Conservation (phyloP, 2,888 invertebrate genomes). For the Gasteruption jaculator region DNA sequence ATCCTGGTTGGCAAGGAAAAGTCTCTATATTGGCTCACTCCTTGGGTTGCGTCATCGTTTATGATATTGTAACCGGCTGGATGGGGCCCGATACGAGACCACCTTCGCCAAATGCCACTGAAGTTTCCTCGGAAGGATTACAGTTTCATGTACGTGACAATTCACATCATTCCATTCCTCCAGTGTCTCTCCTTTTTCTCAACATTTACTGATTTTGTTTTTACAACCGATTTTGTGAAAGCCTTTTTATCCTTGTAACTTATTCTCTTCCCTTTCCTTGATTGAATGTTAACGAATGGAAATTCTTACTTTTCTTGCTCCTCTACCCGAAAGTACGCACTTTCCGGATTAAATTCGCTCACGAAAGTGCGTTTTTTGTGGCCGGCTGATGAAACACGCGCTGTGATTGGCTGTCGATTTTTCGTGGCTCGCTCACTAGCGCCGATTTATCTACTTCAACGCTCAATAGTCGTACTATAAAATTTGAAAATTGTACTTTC, state of each 20-base stretch:
- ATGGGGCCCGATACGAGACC: slow-evolving; percentile 43
- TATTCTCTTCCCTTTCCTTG: too few species aligned
- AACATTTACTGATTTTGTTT: slow-evolving; percentile 6
- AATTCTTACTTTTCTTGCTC: too few species aligned
- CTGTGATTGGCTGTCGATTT: too few species aligned
- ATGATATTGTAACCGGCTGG: slow-evolving; percentile 64
- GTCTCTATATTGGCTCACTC: slow-evolving; percentile 67
- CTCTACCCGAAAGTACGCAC: too few species aligned
- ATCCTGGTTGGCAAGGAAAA: slow-evolving; percentile 64
- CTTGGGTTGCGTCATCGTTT: slow-evolving; percentile 66
- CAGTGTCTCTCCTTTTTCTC: not conserved
- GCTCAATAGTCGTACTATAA: too few species aligned
- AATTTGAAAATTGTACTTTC: too few species aligned
- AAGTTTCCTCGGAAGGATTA: slow-evolving; percentile 40
- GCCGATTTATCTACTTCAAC: too few species aligned
- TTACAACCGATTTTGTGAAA: not conserved
- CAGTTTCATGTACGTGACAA: slow-evolving; percentile 44
- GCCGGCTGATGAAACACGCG: too few species aligned
- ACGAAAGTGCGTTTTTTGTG: too few species aligned
- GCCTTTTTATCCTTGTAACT: not conserved
- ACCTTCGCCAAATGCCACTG: slow-evolving; percentile 36
- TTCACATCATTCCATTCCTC: not conserved
- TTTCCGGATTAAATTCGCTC: too few species aligned
- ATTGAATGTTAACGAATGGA: too few species aligned
- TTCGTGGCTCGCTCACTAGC: too few species aligned